Evolutionary conservation across 1,140 invertebrate genomes (phyloP).

Genomic region (Atta texana): DNA sequence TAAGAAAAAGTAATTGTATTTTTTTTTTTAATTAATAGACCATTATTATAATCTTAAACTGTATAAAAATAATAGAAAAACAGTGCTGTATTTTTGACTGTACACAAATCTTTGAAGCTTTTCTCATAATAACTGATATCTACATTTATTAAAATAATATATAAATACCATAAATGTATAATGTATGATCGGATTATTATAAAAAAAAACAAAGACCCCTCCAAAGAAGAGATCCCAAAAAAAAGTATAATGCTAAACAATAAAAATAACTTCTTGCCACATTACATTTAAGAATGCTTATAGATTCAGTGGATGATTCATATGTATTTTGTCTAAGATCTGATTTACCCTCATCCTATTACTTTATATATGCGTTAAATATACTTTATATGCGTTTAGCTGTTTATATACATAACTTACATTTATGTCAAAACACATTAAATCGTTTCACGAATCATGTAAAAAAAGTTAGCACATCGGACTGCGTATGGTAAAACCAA

Average conservation of each 20-base stretch:
- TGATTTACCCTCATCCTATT: not conserved
- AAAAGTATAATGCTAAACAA: not conserved
- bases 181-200: not conserved
- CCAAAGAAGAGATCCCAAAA: too few species aligned
- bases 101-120: not conserved
- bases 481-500: constrained; percentile 22
- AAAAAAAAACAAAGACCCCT: too few species aligned
- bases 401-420: not conserved
- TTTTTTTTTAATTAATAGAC: constrained; percentile 10
- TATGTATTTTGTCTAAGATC: not conserved
- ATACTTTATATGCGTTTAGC: not conserved
- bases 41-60: not conserved
- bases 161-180: constrained; percentile 11
- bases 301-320: not conserved
- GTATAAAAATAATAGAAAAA: not conserved
- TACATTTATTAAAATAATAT: constrained; percentile 1
- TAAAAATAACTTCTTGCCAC: constrained; percentile 7
- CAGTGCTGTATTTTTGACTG: not conserved
- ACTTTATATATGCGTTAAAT: too few species aligned
- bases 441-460: not conserved
- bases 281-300: not conserved
- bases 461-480: constrained; percentile 15
- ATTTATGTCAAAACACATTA: not conserved
- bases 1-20: not conserved
- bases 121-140: not conserved